These are phyloP conservation scores for Xerus inauris DNA, from an alignment of 2,113 vertebrate species.

Conservation along the genomic window DNA sequence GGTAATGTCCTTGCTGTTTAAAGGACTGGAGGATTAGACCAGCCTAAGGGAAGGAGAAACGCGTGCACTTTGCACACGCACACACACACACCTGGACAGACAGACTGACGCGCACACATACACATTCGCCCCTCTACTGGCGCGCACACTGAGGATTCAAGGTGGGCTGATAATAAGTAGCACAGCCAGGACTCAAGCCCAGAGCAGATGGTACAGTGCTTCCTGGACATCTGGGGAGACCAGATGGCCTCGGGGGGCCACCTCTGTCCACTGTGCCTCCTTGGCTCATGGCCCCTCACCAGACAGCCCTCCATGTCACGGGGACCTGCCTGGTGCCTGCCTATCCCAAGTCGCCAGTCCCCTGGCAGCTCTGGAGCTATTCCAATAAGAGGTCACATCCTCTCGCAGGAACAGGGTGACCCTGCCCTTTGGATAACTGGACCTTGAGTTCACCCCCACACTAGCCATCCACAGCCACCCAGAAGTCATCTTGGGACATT, in stretches of 20 bases:
- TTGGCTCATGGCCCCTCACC: not conserved
- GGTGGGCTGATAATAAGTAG: not conserved
- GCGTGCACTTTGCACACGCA: not conserved
- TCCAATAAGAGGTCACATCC: not conserved
- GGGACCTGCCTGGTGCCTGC: not conserved
- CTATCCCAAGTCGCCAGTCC: not conserved
- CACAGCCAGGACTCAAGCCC: not conserved
- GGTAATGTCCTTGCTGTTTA: not conserved
- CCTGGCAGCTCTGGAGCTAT: too few relatives aligned
- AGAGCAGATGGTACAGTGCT: accelerated
- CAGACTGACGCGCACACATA: not conserved
- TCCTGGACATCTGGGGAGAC: not conserved
- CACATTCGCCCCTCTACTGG: not conserved
- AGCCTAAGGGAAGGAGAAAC: not conserved
- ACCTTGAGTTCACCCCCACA: too few relatives aligned
- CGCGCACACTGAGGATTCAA: not conserved
- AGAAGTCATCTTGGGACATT: not conserved
- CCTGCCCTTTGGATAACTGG: not conserved
- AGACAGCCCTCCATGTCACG: not conserved
- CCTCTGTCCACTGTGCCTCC: not conserved
- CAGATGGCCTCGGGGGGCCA: not conserved
- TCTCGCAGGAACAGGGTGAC: not conserved
- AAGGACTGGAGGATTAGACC: not conserved
- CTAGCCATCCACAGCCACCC: accelerated
- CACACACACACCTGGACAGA: not conserved